Base-by-base conservation (phyloP, 1,140 invertebrate species). In the Drosophila nigrodunni region DNA sequence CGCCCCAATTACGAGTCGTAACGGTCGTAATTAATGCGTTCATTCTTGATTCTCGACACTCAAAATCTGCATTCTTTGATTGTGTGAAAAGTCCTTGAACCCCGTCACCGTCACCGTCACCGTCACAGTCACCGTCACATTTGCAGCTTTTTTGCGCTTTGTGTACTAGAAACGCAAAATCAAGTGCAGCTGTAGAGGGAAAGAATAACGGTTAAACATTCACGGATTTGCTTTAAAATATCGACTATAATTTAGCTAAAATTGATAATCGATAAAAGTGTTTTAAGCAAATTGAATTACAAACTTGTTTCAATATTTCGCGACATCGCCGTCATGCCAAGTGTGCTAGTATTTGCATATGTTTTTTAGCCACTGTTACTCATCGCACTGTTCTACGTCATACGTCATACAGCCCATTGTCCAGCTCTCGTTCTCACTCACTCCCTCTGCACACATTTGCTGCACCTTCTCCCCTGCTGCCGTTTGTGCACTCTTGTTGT, bases 1-100 rank as follows among this genome's bases (percentile, higher is more conserved):
- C 43, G 70, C 64, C 47, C 47, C 70, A 73, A 47, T 59, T 73
- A 52, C 55, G 5, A 50, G 30, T 46, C 10, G 15, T 15, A 18
- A 5, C 25, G 25, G 25, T 30, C 25, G 25, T 11, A 49, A 52
- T 59, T 37, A 72, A 66, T 18, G 61, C 61, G 39, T 68, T 39
- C 54, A 21, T 25, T 55, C 50, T 21, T 47, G 9, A 43, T 9
- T 21, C 13, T 30, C 3, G 35, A 15, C 46, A 54, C 13, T n/a
- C 47, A 13, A 43, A 41, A 30, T 47, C 34, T 47, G 9, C 57
- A 30, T 64, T 64, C 43, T 13, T 77, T 41, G 9, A 59, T 35
- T 58, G 18, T 43, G 41, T 35, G 49, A n/a, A 35, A 66, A 73
- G 70, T 77, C 80, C 77, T 83, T 83, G 73, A 80, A 83, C 77